Evolutionary conservation across 2,797 vertebrate genomes (phyloP).

Genomic region (Buphagus erythrorhynchus): DNA sequence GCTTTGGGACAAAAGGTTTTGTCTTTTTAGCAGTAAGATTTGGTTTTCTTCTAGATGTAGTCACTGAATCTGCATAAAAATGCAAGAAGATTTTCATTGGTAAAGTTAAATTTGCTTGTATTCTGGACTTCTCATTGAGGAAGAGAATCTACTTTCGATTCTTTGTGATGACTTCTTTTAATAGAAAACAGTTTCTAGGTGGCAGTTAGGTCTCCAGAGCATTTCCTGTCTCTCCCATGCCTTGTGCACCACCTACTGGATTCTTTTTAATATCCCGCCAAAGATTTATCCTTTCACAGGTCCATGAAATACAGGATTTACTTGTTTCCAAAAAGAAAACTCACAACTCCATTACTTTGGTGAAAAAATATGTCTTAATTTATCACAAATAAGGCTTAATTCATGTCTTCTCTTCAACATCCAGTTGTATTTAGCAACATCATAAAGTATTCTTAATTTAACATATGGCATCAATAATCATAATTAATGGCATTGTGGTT

Average conservation of each 20-base stretch:
- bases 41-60: neutral
- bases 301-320: neutral
- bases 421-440: neutral
- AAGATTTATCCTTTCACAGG: neutral
- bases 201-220: neutral
- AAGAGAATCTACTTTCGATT: neutral
- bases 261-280: neutral
- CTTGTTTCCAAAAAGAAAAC: neutral
- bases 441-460: neutral
- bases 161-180: neutral
- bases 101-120: neutral
- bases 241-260: slow-evolving; percentile 11
- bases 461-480: neutral
- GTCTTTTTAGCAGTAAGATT: neutral
- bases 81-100: neutral
- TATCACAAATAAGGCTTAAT: neutral
- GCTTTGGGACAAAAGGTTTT: neutral
- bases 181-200: neutral
- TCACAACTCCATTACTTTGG: neutral
- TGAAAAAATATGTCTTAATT: neutral
- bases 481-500: neutral
- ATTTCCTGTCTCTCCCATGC: neutral
- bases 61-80: neutral
- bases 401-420: neutral
- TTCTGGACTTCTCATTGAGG: neutral